Conservation (phyloP, 2,888 invertebrate species). For the Portevinia maculata region DNA sequence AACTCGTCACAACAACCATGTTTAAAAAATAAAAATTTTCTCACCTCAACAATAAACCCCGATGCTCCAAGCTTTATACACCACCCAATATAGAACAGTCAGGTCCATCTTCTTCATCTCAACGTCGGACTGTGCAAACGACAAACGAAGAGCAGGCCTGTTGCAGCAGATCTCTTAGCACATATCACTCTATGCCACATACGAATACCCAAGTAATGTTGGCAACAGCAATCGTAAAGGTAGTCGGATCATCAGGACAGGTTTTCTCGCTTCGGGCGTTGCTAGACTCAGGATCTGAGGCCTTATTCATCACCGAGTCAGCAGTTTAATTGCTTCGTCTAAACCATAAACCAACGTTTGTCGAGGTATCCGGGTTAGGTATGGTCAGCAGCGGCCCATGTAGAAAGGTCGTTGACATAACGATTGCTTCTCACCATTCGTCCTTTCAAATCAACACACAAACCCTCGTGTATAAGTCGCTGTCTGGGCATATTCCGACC, state of each 20-base stretch:
- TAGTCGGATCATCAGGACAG: no score
- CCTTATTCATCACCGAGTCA: no score
- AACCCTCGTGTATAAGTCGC: not conserved
- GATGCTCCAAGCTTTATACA: no score
- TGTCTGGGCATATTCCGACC: not conserved
- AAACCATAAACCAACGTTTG: not conserved
- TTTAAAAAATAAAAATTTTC: not conserved
- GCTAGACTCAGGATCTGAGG: no score
- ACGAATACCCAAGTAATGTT: no score
- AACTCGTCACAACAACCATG: not conserved
- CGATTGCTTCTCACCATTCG: no score
- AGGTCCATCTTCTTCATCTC: not conserved
- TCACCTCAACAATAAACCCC: not conserved
- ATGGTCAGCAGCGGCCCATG: slow-evolving; percentile 4
- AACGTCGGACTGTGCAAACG: not conserved
- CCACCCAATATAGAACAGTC: no score
- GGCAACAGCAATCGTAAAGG: no score
- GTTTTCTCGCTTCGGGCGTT: no score
- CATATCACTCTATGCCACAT: no score
- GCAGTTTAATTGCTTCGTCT: not conserved
- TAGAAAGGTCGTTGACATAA: no score
- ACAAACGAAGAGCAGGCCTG: not conserved
- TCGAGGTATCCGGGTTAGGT: slow-evolving; percentile 1
- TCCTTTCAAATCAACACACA: not conserved
- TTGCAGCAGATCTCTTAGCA: not conserved